Evolutionary conservation across 2,888 invertebrate species (phyloP), one percentile per base, ranked within the genome.

Genomic region (Mechanitis messenoides): DNA sequence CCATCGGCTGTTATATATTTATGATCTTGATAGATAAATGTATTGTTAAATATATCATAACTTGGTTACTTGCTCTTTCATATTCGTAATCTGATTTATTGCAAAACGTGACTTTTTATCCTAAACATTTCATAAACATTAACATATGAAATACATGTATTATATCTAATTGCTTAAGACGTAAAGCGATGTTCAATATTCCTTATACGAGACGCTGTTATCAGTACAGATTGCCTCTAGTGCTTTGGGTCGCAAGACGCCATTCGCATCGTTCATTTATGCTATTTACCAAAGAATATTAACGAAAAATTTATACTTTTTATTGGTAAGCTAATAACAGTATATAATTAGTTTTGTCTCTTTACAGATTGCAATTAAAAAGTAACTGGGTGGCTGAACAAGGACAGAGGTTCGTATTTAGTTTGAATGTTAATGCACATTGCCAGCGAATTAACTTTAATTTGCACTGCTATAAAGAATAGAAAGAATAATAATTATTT

Each of bases 341-440:
- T 42, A 33, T n/a, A 46, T 42, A 59, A 47, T 56, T 56, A 35
- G 33, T 60, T 55, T 50, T 66, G 28, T 63, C 58, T 67, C 80
- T 81, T 77, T 86, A 58, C 86, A 88, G 88, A 73, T 85, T 77
- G 75, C 74, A 76, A 76, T 76, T 69, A 73, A 71, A 70, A 70
- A 74, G 79, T 81, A 71, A 73, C 77, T 77, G 81, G 75, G 76
- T 71, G 80, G 85, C 85, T 87, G 88, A 85, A 87, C 88, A 76
- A 84, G 79, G 83, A 80, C 75, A 83, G 78, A 84, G 87, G 85
- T 87, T 71, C 66, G 75, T 74, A 66, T 64, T 69, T 71, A 65
- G 61, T 59, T 58, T 67, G 53, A 33, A 42, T 42, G 7, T 42
- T 42, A 42, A 42, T 9, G 3, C 3, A 9, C 3, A 9, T 9